Percentiles rank a stretch among this genome's conserved stretches.
Evolutionary conservation across 2,888 invertebrate species (phyloP).

Genomic region (Cheilosia impressa): DNA sequence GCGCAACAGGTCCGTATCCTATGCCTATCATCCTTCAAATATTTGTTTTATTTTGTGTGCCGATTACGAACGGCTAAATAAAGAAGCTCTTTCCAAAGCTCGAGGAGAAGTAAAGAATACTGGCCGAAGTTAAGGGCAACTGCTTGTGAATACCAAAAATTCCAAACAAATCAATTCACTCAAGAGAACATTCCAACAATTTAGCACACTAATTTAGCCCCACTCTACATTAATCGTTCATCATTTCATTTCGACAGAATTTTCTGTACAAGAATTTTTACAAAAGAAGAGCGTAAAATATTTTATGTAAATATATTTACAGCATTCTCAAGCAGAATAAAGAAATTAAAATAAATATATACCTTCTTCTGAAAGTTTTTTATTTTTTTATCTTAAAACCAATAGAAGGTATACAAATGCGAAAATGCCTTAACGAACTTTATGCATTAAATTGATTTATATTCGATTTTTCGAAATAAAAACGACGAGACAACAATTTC

Average conservation of each 20-base stretch:
- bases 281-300: slow-evolving; percentile 15
- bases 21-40: too few relatives aligned
- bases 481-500: slow-evolving; percentile 64
- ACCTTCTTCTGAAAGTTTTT: slow-evolving; percentile 47
- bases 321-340: slow-evolving; percentile 69
- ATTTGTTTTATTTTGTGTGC: too few relatives aligned
- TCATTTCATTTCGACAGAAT: not conserved
- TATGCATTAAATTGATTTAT: slow-evolving; percentile 50
- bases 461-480: slow-evolving; percentile 81
- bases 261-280: slow-evolving; percentile 40
- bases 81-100: too few relatives aligned
- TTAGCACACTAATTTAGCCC: slow-evolving; percentile 35
- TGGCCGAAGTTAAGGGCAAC: too few relatives aligned
- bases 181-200: slow-evolving; percentile 9
- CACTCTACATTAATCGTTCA: not conserved
- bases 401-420: slow-evolving; percentile 48
- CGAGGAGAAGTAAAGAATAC: too few relatives aligned
- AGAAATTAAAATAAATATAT: slow-evolving; percentile 44
- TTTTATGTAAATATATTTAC: slow-evolving; percentile 47
- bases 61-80: too few relatives aligned
- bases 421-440: slow-evolving; percentile 45
- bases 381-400: slow-evolving; percentile 2
- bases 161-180: too few relatives aligned
- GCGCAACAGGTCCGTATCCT: too few relatives aligned
- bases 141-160: too few relatives aligned